Percentiles rank a stretch among this genome's conserved stretches.
Conservation (phyloP, 2,113 vertebrate genomes). For the Gambusia affinis region DNA sequence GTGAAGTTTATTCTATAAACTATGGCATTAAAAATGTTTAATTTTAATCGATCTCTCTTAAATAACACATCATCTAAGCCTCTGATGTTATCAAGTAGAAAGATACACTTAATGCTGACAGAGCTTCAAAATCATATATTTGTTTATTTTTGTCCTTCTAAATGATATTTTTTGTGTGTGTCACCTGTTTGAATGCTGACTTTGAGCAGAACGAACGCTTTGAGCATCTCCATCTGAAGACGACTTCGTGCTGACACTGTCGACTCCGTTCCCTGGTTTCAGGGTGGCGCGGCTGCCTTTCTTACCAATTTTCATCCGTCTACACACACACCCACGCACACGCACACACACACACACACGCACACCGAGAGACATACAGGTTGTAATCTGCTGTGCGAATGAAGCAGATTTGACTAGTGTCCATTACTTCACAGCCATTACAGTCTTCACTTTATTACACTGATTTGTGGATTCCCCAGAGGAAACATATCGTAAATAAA, state of each 20-base stretch:
- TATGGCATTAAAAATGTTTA: too few species aligned
- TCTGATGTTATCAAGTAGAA: background rate
- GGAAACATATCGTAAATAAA: background rate
- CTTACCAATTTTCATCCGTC: constrained; percentile 66
- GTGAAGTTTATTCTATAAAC: too few species aligned
- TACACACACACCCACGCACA: constrained; percentile 28
- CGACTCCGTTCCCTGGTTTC: constrained; percentile 79
- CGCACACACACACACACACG: constrained; percentile 24
- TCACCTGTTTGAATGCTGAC: constrained; percentile 79
- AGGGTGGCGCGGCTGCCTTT: constrained; percentile 62
- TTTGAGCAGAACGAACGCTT: constrained; percentile 66
- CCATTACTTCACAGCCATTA: background rate
- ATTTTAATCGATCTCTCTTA: background rate
- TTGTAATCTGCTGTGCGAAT: background rate
- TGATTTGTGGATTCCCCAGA: constrained; percentile 1
- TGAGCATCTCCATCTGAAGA: constrained; percentile 76
- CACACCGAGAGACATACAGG: constrained; percentile 16
- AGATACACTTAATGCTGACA: background rate
- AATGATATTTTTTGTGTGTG: background rate
- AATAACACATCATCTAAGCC: background rate
- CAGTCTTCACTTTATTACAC: background rate
- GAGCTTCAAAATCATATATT: background rate
- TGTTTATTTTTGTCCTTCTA: background rate
- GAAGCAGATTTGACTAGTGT: background rate
- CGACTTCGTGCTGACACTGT: constrained; percentile 63